Base-by-base conservation (phyloP, 2,113 vertebrate genomes). In the Cariama cristata region DNA sequence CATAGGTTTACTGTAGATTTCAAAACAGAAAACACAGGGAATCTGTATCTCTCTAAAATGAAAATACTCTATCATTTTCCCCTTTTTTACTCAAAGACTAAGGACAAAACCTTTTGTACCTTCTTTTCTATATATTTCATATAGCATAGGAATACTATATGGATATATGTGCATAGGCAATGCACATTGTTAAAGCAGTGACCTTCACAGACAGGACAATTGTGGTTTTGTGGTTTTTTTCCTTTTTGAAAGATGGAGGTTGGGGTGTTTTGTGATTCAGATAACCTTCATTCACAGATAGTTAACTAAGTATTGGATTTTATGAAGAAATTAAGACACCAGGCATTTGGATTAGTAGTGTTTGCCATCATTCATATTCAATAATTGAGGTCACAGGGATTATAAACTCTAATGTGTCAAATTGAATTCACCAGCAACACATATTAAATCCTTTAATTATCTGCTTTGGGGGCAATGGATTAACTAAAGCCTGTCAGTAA, bases 381-480 rank as follows among this genome's bases (percentile, higher is more conserved):
- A 95, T 98, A 98, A 98, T 98, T 98, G 97, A 98, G 96, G 96
- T 98, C 95, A 94, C 19, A 92, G 64, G 90, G 84, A 85, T 97
- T 98, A 97, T 96, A 98, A 98, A 97, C 94, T 94, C 50, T 97
- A 97, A 96, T 95, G 89, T 97, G 95, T 97, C 88, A 98, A 97
- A 97, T 94, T 97, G 96, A 98, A 98, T 98, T 98, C 95, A 97
- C 44, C 90, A 95, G 88, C 74, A 86, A 81, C 90, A 69, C 85
- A 93, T 96, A 67, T 88, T 82, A 98, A 97, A 94, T 98, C 85
- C 87, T 91, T 97, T 97, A 96, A 98, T 97, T 97, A 94, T 97
- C 71, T 93, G 67, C 74, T 97, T 91, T 86, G 27, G 67, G 96
- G 86, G 19, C 85, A 97, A 93, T 69, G 42, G 96, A 98, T 97